Evolutionary conservation across 2,113 vertebrate species (phyloP).

Genomic region (Chaetodon auriga): DNA sequence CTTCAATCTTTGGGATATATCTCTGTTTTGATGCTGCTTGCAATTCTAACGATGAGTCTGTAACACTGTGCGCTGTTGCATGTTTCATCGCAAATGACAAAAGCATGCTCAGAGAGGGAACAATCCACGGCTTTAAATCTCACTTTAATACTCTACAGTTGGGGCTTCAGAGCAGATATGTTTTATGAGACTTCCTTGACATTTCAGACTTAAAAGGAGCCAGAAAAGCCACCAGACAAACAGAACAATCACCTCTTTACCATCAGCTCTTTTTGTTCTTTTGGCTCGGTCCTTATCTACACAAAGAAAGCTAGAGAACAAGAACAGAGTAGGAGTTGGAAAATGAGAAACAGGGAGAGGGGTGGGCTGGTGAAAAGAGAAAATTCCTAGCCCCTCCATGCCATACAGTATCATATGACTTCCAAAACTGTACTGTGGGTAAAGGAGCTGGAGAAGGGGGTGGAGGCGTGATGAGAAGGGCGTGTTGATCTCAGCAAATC

Average conservation of each 20-base stretch:
- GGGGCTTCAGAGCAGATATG: background rate
- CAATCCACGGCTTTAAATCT: background rate
- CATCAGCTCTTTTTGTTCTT: slow-evolving; percentile 18
- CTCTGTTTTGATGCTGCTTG: background rate
- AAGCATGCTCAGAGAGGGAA: background rate
- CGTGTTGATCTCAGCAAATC: slow-evolving; percentile 76
- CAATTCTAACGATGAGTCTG: slow-evolving; percentile 8
- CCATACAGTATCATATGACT: slow-evolving; percentile 64
- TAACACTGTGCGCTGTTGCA: background rate
- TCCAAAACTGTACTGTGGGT: slow-evolving; percentile 38
- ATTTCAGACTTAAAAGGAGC: slow-evolving; percentile 8
- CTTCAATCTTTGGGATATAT: background rate
- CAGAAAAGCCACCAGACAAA: background rate
- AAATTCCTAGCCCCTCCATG: slow-evolving; percentile 43
- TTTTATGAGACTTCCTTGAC: slow-evolving; percentile 15
- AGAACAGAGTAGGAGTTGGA: slow-evolving; percentile 48
- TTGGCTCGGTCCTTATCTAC: background rate
- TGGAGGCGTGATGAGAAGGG: slow-evolving; percentile 56
- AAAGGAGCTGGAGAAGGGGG: slow-evolving; percentile 39
- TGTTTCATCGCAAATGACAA: background rate
- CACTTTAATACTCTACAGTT: background rate
- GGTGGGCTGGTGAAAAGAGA: slow-evolving; percentile 40
- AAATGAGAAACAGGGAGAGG: slow-evolving; percentile 21
- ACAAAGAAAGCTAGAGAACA: slow-evolving; percentile 63
- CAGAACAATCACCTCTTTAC: slow-evolving; percentile 12